Conservation (phyloP, 2,113 vertebrate genomes). For the Eleginops maclovinus region DNA sequence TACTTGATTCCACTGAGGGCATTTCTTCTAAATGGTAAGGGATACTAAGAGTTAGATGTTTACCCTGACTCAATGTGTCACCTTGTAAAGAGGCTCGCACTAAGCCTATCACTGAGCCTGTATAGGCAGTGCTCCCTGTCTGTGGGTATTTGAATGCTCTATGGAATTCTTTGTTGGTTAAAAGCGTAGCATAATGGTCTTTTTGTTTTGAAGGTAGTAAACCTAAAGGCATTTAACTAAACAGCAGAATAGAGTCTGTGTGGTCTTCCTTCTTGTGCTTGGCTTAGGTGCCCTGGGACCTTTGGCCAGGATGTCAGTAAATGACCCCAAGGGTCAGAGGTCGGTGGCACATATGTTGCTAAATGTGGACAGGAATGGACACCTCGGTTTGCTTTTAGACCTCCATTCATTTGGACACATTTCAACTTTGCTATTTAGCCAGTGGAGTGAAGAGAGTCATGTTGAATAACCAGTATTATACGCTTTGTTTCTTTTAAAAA, state of each 20-base stretch:
- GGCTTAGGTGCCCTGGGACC: constrained; percentile 19
- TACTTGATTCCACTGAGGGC: constrained; percentile 15
- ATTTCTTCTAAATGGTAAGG: constrained; percentile 6
- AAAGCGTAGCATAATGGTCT: constrained; percentile 27
- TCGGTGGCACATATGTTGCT: constrained; percentile 37
- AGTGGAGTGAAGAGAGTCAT: not conserved
- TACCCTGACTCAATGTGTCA: constrained; percentile 28
- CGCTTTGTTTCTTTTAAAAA: constrained; percentile 78
- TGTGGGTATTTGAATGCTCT: constrained; percentile 24
- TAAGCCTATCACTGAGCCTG: constrained; percentile 5
- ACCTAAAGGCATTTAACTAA: constrained; percentile 36
- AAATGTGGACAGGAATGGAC: constrained; percentile 40
- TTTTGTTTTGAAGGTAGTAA: constrained; percentile 55
- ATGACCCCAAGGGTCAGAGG: constrained; percentile 55
- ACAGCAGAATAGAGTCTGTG: constrained; percentile 44
- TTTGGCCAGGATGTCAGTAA: constrained; percentile 47
- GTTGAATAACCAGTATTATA: not conserved
- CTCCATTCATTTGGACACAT: not conserved
- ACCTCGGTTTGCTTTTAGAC: constrained; percentile 11
- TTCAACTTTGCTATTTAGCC: not conserved
- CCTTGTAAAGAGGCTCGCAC: constrained; percentile 38
- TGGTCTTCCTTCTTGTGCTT: constrained; percentile 63
- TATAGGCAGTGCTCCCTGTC: constrained; percentile 1
- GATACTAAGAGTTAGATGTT: constrained; percentile 54
- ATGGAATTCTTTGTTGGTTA: constrained; percentile 35